phyloP scores from a whole-genome alignment of 2,113 vertebrate species.

The Halichoeres trimaculatus region DNA sequence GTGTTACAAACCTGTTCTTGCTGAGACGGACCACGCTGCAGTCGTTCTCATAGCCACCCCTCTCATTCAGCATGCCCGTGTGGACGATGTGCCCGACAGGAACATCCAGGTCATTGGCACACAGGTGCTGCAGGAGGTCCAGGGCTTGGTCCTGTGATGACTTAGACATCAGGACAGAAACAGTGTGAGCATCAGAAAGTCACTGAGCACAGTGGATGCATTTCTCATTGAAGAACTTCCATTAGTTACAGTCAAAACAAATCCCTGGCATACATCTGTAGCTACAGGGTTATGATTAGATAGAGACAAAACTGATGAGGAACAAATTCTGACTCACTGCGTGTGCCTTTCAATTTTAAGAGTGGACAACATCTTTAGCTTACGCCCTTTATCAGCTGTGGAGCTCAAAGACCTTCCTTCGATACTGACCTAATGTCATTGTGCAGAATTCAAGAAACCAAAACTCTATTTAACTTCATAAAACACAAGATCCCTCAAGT shows the following conservation, averaged over 20 bases:
- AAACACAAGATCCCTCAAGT: no score
- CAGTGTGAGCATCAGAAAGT: background rate
- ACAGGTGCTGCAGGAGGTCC: slow-evolving; percentile 91
- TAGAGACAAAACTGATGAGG: no score
- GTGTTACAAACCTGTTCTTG: slow-evolving; percentile 89
- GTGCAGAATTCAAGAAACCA: no score
- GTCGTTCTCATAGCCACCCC: slow-evolving; percentile 96
- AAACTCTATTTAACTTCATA: no score
- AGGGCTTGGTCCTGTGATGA: slow-evolving; percentile 92
- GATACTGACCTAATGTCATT: no score
- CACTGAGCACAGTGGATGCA: background rate
- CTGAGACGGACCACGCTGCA: slow-evolving; percentile 94
- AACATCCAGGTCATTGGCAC: slow-evolving; percentile 95
- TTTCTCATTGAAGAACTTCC: background rate
- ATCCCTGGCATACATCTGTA: background rate
- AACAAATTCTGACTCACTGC: no score
- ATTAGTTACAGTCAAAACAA: background rate
- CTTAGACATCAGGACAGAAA: slow-evolving; percentile 46
- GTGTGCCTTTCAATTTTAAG: no score
- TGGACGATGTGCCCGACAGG: slow-evolving; percentile 97
- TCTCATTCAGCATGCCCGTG: slow-evolving; percentile 96
- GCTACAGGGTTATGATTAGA: no score
- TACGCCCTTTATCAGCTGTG: no score
- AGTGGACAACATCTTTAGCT: no score
- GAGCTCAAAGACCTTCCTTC: no score